These are phyloP conservation scores for Glossophaga mutica DNA, from an alignment of 2,797 vertebrate genomes.

Conservation along the genomic window DNA sequence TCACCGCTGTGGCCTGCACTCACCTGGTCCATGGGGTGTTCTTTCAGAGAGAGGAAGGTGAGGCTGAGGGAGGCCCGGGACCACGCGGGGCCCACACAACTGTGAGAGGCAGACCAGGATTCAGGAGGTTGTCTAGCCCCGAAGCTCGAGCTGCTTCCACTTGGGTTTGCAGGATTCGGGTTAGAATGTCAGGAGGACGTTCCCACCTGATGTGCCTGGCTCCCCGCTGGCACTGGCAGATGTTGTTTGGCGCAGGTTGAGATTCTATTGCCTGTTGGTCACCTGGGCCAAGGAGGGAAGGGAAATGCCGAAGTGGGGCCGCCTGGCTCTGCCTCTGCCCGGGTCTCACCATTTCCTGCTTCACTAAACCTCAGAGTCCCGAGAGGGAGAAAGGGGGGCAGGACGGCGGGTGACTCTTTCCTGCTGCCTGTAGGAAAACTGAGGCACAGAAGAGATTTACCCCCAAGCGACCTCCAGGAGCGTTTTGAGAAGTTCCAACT, in stretches of 20 bases:
- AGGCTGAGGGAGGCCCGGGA: not conserved
- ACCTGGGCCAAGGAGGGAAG: not conserved
- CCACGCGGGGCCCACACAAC: fast-evolving
- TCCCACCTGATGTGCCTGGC: not conserved
- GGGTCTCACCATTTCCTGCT: not conserved
- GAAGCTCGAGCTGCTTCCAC: not conserved
- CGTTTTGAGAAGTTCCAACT: not conserved
- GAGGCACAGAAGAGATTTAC: not conserved
- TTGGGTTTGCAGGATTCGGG: not conserved
- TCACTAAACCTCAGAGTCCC: not conserved
- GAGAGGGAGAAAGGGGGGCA: not conserved
- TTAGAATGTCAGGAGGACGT: fast-evolving
- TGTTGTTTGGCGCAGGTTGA: not conserved
- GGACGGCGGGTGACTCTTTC: not conserved
- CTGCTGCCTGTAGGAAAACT: not conserved
- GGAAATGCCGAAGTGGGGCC: not conserved
- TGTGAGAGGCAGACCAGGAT: not conserved
- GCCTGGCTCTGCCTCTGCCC: not conserved
- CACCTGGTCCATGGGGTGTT: not conserved
- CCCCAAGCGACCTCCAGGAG: not conserved
- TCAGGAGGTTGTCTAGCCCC: too few species aligned
- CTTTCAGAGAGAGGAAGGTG: not conserved
- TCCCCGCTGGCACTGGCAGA: not conserved
- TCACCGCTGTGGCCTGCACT: not conserved
- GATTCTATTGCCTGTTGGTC: not conserved